A percentile compares a stretch with the other conserved stretches of the same genome.
Conservation (phyloP, 2,888 invertebrate species). For the Drosophila nr. medialis region DNA sequence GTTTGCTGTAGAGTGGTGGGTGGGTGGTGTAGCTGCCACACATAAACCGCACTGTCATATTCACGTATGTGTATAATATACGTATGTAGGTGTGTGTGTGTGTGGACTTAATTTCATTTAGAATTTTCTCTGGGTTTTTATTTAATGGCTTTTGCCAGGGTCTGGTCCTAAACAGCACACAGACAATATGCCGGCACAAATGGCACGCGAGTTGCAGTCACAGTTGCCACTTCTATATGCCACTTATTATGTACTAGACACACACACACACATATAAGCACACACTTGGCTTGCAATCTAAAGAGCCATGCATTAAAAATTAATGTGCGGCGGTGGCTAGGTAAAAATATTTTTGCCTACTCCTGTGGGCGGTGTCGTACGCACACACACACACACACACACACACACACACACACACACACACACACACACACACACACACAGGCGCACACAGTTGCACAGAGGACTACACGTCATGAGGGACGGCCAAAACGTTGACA, state of each 20-base stretch:
- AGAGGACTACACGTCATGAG: conserved; percentile 1
- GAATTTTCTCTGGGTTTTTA: conserved; percentile 19
- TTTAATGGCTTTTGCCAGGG: conserved; percentile 17
- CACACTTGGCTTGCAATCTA: conserved; percentile 24
- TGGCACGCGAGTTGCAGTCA: conserved; percentile 55
- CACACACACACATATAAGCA: conserved; percentile 8
- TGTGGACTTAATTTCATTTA: conserved; percentile 46
- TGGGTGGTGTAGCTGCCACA: not conserved
- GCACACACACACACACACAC: conserved; percentile 3
- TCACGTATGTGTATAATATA: not conserved
- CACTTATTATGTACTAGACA: conserved; percentile 52
- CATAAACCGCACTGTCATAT: conserved; percentile 14
- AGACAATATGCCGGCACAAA: conserved; percentile 47
- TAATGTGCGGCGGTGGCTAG: conserved; percentile 31
- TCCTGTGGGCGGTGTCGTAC: conserved; percentile 36
- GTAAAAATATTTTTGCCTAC: conserved; percentile 54
- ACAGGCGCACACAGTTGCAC: not conserved
- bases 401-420: not conserved
- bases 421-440: conserved; percentile 7
- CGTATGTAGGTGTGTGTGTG: not conserved
- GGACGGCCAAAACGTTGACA: conserved; percentile 45
- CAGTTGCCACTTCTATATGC: conserved; percentile 54
- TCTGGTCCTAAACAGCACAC: conserved; percentile 23
- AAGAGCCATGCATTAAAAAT: conserved; percentile 54
- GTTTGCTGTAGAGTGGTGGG: not conserved